These are phyloP conservation scores for Apodemus agrarius DNA, from an alignment of 2,797 vertebrate species.

Conservation along the genomic window DNA sequence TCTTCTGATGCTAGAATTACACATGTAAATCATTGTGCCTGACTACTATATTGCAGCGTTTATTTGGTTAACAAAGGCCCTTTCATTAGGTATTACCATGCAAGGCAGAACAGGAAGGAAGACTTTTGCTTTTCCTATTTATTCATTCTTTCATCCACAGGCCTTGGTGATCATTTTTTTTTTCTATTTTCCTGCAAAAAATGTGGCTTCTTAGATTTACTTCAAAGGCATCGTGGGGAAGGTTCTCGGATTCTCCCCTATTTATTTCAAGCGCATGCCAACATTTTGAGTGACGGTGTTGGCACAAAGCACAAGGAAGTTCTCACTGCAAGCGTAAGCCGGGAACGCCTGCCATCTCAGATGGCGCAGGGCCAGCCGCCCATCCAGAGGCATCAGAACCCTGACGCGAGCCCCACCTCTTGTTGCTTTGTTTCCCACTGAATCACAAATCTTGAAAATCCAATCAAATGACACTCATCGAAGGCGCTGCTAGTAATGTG, in stretches of 20 bases:
- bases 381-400: conserved; percentile 4
- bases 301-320: conserved; percentile 3
- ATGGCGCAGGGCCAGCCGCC: not conserved
- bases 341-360: not conserved
- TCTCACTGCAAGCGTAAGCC: conserved; percentile 1
- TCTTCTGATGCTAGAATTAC: not conserved
- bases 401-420: not conserved
- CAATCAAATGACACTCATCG: not conserved
- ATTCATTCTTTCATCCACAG: not conserved
- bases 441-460: conserved; percentile 32
- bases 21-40: not conserved
- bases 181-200: conserved; percentile 33
- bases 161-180: not conserved
- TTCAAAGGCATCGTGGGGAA: not conserved
- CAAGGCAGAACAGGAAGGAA: not conserved
- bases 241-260: not conserved
- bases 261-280: conserved; percentile 49
- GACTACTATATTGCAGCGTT: not conserved
- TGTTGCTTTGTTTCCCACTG: conserved; percentile 56
- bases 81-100: conserved; percentile 2
- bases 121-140: conserved; percentile 41
- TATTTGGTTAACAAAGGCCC: not conserved
- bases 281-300: conserved; percentile 23
- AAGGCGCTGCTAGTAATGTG: conserved; percentile 1
- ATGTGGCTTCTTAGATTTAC: conserved; percentile 39